Conservation (phyloP, 1,140 invertebrate genomes). For the Nasonia giraulti region DNA sequence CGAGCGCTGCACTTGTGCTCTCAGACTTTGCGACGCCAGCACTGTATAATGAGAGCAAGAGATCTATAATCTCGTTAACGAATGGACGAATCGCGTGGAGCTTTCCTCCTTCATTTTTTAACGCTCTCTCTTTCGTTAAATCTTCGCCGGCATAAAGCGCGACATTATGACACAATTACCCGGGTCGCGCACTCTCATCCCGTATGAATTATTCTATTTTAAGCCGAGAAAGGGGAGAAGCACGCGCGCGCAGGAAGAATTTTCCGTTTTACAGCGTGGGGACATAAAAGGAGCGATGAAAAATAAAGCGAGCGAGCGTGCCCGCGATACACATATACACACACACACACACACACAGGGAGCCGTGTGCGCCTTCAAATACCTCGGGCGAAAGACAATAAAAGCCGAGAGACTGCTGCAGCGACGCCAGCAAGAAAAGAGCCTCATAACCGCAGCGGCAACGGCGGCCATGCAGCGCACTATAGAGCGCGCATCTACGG, state of each 20-base stretch:
- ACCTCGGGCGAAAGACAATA: conserved; percentile 46
- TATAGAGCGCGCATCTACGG: conserved; percentile 28
- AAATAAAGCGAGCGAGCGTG: conserved; percentile 38
- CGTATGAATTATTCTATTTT: conserved; percentile 34
- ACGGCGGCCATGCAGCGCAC: background rate
- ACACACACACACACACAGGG: background rate
- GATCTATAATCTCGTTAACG: background rate
- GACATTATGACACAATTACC: conserved; percentile 34
- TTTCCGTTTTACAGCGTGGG: conserved; percentile 22
- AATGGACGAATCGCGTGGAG: too few relatives aligned
- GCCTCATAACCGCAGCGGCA: conserved; percentile 43
- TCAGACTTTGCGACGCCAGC: background rate
- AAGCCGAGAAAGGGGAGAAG: background rate
- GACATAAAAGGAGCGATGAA: conserved; percentile 42
- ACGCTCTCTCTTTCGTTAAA: background rate
- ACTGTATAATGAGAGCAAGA: background rate
- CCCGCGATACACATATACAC: background rate
- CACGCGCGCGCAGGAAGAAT: background rate
- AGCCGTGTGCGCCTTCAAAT: conserved; percentile 13
- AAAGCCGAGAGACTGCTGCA: conserved; percentile 22
- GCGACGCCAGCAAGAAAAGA: conserved; percentile 34
- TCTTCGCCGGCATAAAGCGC: background rate
- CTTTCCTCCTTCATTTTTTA: background rate
- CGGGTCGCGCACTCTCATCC: background rate
- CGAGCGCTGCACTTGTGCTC: background rate